Base-by-base conservation (phyloP, 2,888 invertebrate species). In the Eucriotettix oculatus region DNA sequence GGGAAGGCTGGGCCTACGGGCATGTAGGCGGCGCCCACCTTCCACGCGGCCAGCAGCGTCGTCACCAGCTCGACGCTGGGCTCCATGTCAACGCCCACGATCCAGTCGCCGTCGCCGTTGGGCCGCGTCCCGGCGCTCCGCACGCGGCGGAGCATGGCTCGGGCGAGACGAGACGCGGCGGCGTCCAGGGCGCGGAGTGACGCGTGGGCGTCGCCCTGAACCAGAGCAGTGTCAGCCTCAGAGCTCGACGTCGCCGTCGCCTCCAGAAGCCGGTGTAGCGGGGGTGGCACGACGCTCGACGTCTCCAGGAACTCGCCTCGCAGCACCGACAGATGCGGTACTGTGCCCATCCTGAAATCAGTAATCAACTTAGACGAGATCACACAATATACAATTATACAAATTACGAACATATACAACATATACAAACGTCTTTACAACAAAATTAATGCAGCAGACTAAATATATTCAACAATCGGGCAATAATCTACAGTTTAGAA, bases 1-100 rank as follows among this genome's bases (percentile, higher is more conserved):
- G 92, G 91, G 67, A 82, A 83, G 59, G 76, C 74, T 0, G 84
- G 81, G 69, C 91, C 91, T 67, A 93, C 76, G 0, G 93, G 92
- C 58, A 92, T 75, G 73, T 93, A 93, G 0, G 90, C 87, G 16
- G 86, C 87, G 0, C 92, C 91, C 0, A 86, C 78, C 74, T 91
- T 90, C 81, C 89, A 84, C 58, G 86, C 81, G 0, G 87, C 83
- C 63, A 92, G 71, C 17, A 93, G 73, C 0, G 84, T 74, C 42
- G 81, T 76, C 10, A 90, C 79, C 60, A 87, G 70, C 48, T 74
- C 79, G 67, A 87, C 85, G 3, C 85, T 82, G 0, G 91, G 90
- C 64, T 82, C 80, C 83, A 91, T 83, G 68, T 86, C 87, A 0
- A 91, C 85, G 0, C 87, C 89, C 0, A 91, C 77, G 12, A 90